Evolutionary conservation across 64 coral and sea anemone species (phyloP).

Genomic region (Porites australiensis): DNA sequence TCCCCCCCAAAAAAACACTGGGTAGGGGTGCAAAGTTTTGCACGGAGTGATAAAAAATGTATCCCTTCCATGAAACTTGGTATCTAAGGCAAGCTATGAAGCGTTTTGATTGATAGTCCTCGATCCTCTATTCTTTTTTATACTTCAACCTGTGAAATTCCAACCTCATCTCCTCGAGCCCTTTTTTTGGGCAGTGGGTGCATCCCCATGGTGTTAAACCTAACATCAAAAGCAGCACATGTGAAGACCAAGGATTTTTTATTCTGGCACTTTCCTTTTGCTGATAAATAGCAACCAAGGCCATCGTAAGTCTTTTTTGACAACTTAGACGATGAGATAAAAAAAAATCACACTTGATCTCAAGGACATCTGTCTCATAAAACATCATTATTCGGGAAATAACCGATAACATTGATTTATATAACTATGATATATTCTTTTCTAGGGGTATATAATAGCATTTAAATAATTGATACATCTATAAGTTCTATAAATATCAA

Average conservation of each 20-base stretch:
- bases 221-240: no score
- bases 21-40: no score
- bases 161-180: no score
- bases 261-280: background rate
- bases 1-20: no score
- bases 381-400: background rate
- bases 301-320: background rate
- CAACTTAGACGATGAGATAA: background rate
- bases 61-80: no score
- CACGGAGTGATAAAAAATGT: no score
- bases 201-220: no score
- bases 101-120: no score
- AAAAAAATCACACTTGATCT: constrained; percentile 5
- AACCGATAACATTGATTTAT: background rate
- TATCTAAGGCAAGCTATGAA: no score
- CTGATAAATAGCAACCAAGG: background rate
- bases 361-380: background rate
- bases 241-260: background rate
- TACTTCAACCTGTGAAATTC: no score
- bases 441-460: background rate
- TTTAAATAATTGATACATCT: background rate
- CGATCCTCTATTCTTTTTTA: no score
- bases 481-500: constrained; percentile 3
- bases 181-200: no score
- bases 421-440: background rate